Evolutionary conservation across 2,888 invertebrate species (phyloP).

Genomic region (Eupithecia dodoneata): DNA sequence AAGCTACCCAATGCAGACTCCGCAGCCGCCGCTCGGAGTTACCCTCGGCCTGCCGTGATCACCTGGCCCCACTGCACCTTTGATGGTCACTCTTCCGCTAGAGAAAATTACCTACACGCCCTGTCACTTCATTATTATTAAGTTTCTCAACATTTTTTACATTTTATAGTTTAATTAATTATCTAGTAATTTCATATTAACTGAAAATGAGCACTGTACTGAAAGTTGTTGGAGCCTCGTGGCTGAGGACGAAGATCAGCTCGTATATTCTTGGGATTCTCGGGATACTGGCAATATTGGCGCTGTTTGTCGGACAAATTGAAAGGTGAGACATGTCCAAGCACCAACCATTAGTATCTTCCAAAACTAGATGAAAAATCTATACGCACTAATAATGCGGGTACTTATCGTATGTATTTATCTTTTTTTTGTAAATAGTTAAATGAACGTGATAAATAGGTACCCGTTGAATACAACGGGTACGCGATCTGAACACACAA

Average conservation of each 20-base stretch:
- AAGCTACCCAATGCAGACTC: constrained; percentile 69
- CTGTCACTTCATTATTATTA: constrained; percentile 85
- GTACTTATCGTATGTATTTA: too few relatives aligned
- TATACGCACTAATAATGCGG: too few relatives aligned
- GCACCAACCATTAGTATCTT: background rate
- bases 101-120: constrained; percentile 77
- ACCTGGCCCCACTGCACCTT: constrained; percentile 57
- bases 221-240: constrained; percentile 91
- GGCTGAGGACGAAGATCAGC: constrained; percentile 90
- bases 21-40: constrained; percentile 59
- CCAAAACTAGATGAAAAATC: background rate
- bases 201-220: constrained; percentile 84
- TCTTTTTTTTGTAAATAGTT: too few relatives aligned
- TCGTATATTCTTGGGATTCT: constrained; percentile 88
- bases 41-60: constrained; percentile 64
- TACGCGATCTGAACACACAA: too few relatives aligned
- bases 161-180: constrained; percentile 73
- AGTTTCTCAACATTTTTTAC: constrained; percentile 80
- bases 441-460: too few relatives aligned
- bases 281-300: constrained; percentile 87
- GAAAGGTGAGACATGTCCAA: constrained; percentile 79
- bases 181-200: constrained; percentile 44
- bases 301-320: constrained; percentile 88
- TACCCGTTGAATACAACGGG: too few relatives aligned
- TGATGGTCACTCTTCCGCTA: constrained; percentile 76